Evolutionary conservation across 1,140 invertebrate species (phyloP), one percentile per base, ranked within the genome.

Genomic region (Drosophila kohkoa): DNA sequence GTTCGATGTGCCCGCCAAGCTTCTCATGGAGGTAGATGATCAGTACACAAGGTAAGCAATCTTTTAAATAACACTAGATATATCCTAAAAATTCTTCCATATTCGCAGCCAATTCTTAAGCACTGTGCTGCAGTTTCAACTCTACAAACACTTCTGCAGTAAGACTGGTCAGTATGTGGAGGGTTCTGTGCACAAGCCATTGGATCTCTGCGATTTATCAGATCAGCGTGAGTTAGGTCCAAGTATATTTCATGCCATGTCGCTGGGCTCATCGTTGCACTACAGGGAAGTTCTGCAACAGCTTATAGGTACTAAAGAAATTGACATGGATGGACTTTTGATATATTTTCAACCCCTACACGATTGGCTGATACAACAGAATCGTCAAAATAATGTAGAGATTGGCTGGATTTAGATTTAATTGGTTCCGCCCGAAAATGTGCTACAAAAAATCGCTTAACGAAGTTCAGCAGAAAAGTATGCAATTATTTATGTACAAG

Each of bases 181-280:
- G 0, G 91, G 93, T 4, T 94, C 96, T 87, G 93, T 94, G 4
- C 92, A 92, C 0, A 96, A 95, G 85, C 95, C 95, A 1, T 93
- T 98, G 25, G 95, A 97, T 69, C 93, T 95, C 65, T 98, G 97
- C 90, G 97, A 98, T 87, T 96, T 98, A 62, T 97, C 97, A 76
- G 93, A 95, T 75, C 97, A 95, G 45, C 94, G 93, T 2, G 93
- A 94, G 62, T 96, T 97, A 46, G 98, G 97, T 46, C 1, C 30
- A 5, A 55, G 13, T 30, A 38, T 79, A 8, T 32, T 49, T 10
- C 57, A 8, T 0, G 77, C 58, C 13, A 89, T 92, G 83, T 45
- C 81, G 0, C 30, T 92, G 49, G 91, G 91, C 0, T 91, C 91
- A 0, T 90, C 91, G 0, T 45, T 80, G 0, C 74, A 73, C 10